Evolutionary conservation across 2,888 invertebrate genomes (phyloP).

Genomic region (Ariolimax columbianus): DNA sequence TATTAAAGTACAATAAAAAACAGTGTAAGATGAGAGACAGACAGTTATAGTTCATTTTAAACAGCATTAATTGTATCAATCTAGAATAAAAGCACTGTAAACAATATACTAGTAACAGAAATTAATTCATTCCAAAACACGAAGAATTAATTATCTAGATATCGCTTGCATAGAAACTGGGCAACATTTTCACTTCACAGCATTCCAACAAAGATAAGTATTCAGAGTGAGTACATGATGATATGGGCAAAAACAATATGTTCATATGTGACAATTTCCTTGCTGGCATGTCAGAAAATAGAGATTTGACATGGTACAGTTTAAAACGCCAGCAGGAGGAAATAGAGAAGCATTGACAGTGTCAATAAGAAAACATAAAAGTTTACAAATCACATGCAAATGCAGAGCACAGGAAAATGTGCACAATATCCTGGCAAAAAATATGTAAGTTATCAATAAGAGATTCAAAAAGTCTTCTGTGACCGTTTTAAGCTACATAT

Average conservation of each 20-base stretch:
- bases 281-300: constrained; percentile 19
- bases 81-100: constrained; percentile 1
- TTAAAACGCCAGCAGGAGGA: not conserved
- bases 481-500: not conserved
- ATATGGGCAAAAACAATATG: not conserved
- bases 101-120: not conserved
- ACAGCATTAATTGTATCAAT: not conserved
- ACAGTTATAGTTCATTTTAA: not conserved
- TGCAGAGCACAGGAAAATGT: not conserved
- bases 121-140: constrained; percentile 14
- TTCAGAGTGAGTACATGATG: not conserved
- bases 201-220: constrained; percentile 32
- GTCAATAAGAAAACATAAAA: not conserved
- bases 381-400: not conserved
- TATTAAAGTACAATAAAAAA: not conserved
- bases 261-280: not conserved
- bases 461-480: not conserved
- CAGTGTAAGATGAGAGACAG: not conserved
- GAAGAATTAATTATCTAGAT: constrained; percentile 15
- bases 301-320: not conserved
- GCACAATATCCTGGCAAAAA: not conserved
- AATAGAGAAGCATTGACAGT: constrained; percentile 4
- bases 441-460: not conserved
- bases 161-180: constrained; percentile 41
- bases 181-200: constrained; percentile 37